Evolutionary conservation across 2,888 invertebrate species (phyloP), one percentile per base, ranked within the genome.

Genomic region (Alloplasta piceator): DNA sequence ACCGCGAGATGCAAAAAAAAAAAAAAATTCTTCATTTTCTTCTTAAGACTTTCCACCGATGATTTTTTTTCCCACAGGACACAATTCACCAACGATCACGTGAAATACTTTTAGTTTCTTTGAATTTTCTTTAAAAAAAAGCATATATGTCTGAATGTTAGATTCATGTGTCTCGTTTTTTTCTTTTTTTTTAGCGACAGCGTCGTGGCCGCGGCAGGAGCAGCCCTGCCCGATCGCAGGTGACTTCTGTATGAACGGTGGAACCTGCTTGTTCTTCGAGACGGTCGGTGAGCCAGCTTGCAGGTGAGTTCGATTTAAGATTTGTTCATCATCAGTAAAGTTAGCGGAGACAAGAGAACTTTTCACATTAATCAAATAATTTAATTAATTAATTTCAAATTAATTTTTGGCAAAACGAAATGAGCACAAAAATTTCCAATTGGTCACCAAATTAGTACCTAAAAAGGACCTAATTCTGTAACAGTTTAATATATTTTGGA

Each of bases 181-280:
- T 86, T 84, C 86, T 83, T 92, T 26, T 1, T 26, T 26, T 92
- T 58, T 91, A 92, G 93, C 93, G 87, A 93, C 93, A 90, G 93
- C 93, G 82, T 91, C 93, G 86, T 95, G 94, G 93, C 93, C 93
- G 83, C 93, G 93, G 88, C 93, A 94, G 91, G 95, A 95, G 87
- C 94, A 94, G 85, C 94, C 95, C 83, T 95, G 95, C 92, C 95
- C 95, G 81, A 94, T 95, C 93, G 93, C 94, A 86, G 94, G 95
- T 86, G 95, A 95, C 86, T 97, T 95, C 93, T 98, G 98, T 93
- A 95, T 97, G 92, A 97, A 98, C 92, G 97, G 96, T 89, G 98
- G 97, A 92, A 96, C 96, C 86, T 98, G 98, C 93, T 95, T 95
- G 92, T 96, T 95, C 93, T 96, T 96, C 93, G 94, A 95, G 92